Conservation (phyloP, 2,113 vertebrate species). For the Zosterops hypoxanthus region DNA sequence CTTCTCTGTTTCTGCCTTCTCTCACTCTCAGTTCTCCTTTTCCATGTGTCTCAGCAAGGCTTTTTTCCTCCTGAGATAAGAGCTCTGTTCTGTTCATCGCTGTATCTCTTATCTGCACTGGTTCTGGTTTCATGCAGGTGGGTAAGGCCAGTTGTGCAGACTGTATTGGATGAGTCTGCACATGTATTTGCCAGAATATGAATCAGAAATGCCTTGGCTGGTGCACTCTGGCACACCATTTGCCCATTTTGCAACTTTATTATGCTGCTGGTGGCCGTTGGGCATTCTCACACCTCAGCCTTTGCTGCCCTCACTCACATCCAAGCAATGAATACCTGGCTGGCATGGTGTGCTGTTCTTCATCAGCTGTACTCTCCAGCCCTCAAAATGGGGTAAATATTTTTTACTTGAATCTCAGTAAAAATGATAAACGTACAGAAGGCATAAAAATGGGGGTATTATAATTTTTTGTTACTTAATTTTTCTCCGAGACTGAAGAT, state of each 20-base stretch:
- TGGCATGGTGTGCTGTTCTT: not conserved
- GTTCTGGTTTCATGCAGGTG: not conserved
- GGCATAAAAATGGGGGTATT: not conserved
- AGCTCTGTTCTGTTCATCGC: not conserved
- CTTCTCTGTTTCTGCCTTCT: not conserved
- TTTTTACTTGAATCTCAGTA: not conserved
- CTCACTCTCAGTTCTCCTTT: not conserved
- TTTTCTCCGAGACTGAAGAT: not conserved
- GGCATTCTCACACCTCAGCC: not conserved
- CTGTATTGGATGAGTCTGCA: not conserved
- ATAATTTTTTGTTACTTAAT: not conserved
- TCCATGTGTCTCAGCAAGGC: not conserved
- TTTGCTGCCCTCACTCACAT: not conserved
- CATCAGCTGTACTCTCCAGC: not conserved
- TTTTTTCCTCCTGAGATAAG: not conserved
- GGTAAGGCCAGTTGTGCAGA: not conserved
- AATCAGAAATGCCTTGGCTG: not conserved
- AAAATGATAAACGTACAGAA: not conserved
- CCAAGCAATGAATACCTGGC: not conserved
- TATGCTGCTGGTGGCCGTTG: not conserved
- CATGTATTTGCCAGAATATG: not conserved
- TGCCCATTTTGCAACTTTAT: not conserved
- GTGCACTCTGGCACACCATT: not conserved
- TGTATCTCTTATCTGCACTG: not conserved
- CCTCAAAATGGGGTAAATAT: not conserved